These are phyloP conservation scores for Leucophenga montana DNA, from an alignment of 2,888 invertebrate genomes.

Conservation along the genomic window DNA sequence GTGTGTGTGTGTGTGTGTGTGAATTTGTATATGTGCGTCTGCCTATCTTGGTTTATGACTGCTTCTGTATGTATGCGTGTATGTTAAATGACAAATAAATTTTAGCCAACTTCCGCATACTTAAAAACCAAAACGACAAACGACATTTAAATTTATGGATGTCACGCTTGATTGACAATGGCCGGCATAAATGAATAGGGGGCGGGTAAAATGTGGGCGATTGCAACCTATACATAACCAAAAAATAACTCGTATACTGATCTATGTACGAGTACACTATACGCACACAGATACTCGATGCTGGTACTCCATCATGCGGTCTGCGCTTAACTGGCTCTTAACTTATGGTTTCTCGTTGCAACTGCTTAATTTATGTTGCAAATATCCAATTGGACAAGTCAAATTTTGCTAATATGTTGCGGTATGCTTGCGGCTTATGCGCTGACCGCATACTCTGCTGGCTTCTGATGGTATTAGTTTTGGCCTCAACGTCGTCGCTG, in stretches of 20 bases:
- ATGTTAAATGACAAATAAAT: slow-evolving; percentile 39
- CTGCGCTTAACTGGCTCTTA: slow-evolving; percentile 23
- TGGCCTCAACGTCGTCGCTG: neutral
- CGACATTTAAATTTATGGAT: slow-evolving; percentile 17
- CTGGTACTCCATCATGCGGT: slow-evolving; percentile 14
- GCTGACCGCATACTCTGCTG: no score
- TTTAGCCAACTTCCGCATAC: neutral
- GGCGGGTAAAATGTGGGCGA: neutral
- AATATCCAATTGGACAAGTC: slow-evolving; percentile 10
- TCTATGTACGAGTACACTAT: neutral
- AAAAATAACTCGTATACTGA: no score
- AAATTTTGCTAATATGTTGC: slow-evolving; percentile 20
- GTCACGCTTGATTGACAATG: slow-evolving; percentile 18
- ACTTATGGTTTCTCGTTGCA: slow-evolving; percentile 23
- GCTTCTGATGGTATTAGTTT: no score
- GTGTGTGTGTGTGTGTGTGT: slow-evolving; percentile 19
- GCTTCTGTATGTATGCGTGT: slow-evolving; percentile 22
- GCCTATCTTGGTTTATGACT: neutral
- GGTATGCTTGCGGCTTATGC: slow-evolving; percentile 4
- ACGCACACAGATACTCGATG: neutral
- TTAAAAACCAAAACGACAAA: neutral
- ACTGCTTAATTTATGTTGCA: slow-evolving; percentile 25
- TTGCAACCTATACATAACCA: neutral
- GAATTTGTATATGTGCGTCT: slow-evolving; percentile 20
- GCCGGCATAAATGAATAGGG: neutral